Base-by-base conservation (phyloP, 2,797 vertebrate genomes). In the Novumbra hubbsi region DNA sequence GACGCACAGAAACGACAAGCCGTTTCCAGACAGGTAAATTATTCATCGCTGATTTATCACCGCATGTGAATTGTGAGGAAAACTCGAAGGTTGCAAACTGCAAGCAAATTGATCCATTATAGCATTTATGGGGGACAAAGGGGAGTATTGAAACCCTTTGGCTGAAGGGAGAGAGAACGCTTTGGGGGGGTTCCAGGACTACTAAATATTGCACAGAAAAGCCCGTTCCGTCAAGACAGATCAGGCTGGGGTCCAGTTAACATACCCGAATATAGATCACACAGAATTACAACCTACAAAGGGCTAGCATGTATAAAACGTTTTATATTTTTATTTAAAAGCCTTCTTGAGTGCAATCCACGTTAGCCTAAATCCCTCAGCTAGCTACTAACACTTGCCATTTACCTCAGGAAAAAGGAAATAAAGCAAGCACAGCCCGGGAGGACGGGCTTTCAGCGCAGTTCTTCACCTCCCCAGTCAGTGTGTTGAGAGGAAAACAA, bases 311-410 rank as follows among this genome's bases (percentile, higher is more conserved):
- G 79, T 86, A 79, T 16, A 21, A 86, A 90, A 90, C 91, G 86
- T 87, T 88, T n/a, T n/a, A n/a, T n/a, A n/a, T n/a, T n/a, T n/a
- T n/a, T n/a, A 89, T 87, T 2, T 5, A 32, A 90, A 76, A 76
- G 81, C 76, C 86, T 79, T 86, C 89, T 90, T 86, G 92, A 91
- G 89, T 88, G 86, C 76, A 87, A 83, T 88, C 80, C 76, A 86
- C 2, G 21, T 83, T 68, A 79, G 87, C 85, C 15, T 76, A 89
- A 86, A 89, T 90, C 91, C 87, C 87, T 88, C 84, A 88, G 85
- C 84, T 73, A 68, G 79, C 84, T 87, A 86, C 86, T 88, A 90
- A 89, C 45, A 45, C 81, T 82, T 84, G 83, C 84, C 82, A 86
- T 88, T 88, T 81, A 87, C 83, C 73, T 78, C 82, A 84, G 78